Evolutionary conservation across 2,888 invertebrate species (phyloP), one percentile per base, ranked within the genome.

Genomic region (Plebejus argus): DNA sequence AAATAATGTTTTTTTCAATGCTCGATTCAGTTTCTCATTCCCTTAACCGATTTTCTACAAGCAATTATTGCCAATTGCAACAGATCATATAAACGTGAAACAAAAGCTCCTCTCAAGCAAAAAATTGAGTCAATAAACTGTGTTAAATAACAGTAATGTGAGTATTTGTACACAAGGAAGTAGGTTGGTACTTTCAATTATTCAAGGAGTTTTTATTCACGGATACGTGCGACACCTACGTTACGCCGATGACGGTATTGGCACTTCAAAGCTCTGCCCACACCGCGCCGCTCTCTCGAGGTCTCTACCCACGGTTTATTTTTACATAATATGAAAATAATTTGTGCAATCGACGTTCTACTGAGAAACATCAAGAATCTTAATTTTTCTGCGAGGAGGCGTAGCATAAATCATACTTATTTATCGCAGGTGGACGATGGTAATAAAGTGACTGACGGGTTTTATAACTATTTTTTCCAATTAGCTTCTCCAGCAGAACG

Each of bases 191-290:
- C 86, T 86, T 81, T 82, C 80, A 85, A 85, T 85, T 84, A 84
- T 87, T 87, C 85, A 87, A 89, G 86, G 84, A 86, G 87, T 86
- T 87, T 87, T 88, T 82, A 84, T 84, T 84, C 82, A 85, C 85
- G 84, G 87, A 85, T 86, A 86, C 86, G 82, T 80, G 82, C 80
- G 84, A 80, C 88, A 82, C 92, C 92, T 86, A 92, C 91, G 84
- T 88, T 39, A 56, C 18, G 56, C 39, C 39, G 86, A 83, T 83
- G 85, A 83, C 82, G 83, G 80, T 86, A 85, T 83, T 81, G 82
- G 82, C 84, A 84, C 83, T 86, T 83, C 84, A 83, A 85, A 84
- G 82, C 85, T 86, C 87, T 76, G 79, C 92, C 91, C 87, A 91
- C 92, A 84, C 90, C 82, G 84, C 79, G 81, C 80, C 79, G 81